Evolutionary conservation across 2,797 vertebrate species (phyloP), one percentile per base, ranked within the genome.

Genomic region (Australoheros facetus): DNA sequence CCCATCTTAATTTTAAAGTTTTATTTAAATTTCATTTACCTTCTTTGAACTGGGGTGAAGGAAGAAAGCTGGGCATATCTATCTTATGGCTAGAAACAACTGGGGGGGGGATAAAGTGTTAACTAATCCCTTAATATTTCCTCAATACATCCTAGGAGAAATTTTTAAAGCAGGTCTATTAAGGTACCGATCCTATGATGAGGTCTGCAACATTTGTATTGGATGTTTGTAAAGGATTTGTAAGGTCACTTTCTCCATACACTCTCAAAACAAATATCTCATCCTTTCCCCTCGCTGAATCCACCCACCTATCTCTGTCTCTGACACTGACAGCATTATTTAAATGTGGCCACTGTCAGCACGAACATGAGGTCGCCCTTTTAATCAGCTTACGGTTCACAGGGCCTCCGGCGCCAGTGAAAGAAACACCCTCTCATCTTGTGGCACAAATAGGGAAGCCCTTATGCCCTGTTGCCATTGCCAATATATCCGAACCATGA

Each of bases 391-490:
- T 73, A 69, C 23, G 87, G 86, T 88, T 80, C 88, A 32, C 73
- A 56, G 87, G 91, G 86, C 88, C 92, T 85, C 90, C 90, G 91
- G 92, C 92, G 89, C 93, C 93, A 88, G 87, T 30, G n/a, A 84
- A 80, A 87, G 84, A 88, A 94, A 88, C 88, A 85, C 76, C 85
- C 92, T 94, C 93, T 95, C 94, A 93, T 94, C 92, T 91, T 85
- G 82, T 92, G 91, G 93, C 87, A 94, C 91, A 89, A 93, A 95
- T 93, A 95, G 93, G 92, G 92, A 94, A 94, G 87, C 93, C 92
- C 93, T 94, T 94, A 94, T 94, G 86, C 91, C 84, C 84, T 3
- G 51, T 89, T 93, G 92, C 93, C 94, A 93, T 89, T 77, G 86
- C 94, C 94, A 95, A 95, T 95, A 93, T 91, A 89, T 91, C 66